Conservation (phyloP, 2,797 vertebrate genomes). For the Pipistrellus pygmaeus region DNA sequence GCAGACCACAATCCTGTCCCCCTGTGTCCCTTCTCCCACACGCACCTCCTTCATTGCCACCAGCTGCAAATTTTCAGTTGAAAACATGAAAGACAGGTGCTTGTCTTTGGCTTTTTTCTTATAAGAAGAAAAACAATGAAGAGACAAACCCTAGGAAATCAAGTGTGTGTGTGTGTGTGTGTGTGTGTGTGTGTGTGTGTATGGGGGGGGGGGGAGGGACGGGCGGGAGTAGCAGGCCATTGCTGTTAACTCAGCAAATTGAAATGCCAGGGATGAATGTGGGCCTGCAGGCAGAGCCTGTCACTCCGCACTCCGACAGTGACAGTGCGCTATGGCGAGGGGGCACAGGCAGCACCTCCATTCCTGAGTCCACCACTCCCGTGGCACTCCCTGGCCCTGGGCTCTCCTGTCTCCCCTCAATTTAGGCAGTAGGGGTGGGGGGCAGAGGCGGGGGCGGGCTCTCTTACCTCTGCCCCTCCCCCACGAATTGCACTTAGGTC, state of each 20-base stretch:
- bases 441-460: no score
- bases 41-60: neutral
- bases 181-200: no score
- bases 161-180: neutral
- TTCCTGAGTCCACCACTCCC: neutral
- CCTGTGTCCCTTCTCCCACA: neutral
- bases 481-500: neutral
- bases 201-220: no score
- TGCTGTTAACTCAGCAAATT: constrained; percentile 58
- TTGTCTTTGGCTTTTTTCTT: constrained; percentile 67
- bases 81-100: constrained; percentile 71
- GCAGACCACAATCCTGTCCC: neutral
- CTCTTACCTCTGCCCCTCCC: neutral
- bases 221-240: neutral
- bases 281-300: neutral
- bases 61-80: constrained; percentile 55
- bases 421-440: no score
- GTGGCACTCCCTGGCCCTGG: neutral
- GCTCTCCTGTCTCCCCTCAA: neutral
- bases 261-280: constrained; percentile 29
- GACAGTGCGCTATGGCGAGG: neutral
- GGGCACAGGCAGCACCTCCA: neutral
- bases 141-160: constrained; percentile 69
- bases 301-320: neutral
- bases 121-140: constrained; percentile 73